These are phyloP conservation scores for Syrista parreyssii DNA, from an alignment of 2,888 invertebrate species.

Conservation along the genomic window DNA sequence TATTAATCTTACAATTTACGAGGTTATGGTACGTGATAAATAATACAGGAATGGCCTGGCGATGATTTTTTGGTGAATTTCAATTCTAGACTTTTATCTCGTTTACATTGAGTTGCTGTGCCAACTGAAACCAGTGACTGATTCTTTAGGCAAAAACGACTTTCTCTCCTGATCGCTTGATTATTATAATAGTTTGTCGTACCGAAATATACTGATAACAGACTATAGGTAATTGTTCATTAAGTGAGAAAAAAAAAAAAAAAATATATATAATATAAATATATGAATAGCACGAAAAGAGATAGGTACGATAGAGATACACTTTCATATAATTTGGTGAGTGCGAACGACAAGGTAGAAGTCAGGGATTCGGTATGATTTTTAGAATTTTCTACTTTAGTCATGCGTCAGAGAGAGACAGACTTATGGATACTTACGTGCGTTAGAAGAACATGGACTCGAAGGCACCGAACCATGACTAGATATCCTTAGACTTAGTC, in stretches of 20 bases:
- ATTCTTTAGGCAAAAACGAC: neutral
- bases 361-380: too few relatives aligned
- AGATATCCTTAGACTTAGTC: too few relatives aligned
- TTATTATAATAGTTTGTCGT: neutral
- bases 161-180: neutral
- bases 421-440: too few relatives aligned
- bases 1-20: neutral
- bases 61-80: neutral
- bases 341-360: too few relatives aligned
- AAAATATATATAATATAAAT: too few relatives aligned
- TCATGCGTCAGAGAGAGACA: too few relatives aligned
- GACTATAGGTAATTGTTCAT: neutral
- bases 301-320: too few relatives aligned
- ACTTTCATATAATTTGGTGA: too few relatives aligned
- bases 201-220: neutral
- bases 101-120: neutral
- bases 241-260: neutral
- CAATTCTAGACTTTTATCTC: neutral
- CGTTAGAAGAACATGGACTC: too few relatives aligned
- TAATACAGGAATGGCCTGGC: neutral
- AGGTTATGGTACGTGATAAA: neutral
- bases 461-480: too few relatives aligned
- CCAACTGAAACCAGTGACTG: neutral
- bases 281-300: too few relatives aligned
- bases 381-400: too few relatives aligned